A percentile compares a stretch with the other conserved stretches of the same genome.
These are phyloP conservation scores for Trachemys scripta DNA, from an alignment of 2,113 vertebrate genomes.

Conservation along the genomic window DNA sequence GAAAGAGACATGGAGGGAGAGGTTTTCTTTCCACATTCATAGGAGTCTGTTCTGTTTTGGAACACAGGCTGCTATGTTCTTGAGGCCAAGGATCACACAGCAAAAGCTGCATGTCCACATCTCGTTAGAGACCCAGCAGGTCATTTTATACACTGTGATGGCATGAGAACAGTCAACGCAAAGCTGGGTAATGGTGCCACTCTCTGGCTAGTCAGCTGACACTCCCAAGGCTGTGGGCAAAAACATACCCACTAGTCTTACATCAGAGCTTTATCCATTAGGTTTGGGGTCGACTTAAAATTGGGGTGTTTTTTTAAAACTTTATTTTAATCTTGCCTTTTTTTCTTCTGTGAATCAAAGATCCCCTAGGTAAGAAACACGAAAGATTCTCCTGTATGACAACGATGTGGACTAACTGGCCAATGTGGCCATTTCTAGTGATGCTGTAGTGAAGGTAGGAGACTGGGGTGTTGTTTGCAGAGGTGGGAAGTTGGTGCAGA, in stretches of 20 bases:
- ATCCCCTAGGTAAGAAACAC: neutral
- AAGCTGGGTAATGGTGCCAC: neutral
- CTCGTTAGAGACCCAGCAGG: neutral
- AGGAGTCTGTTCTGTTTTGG: neutral
- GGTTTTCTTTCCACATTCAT: neutral
- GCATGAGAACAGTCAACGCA: neutral
- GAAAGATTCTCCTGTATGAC: neutral
- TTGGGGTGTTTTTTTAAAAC: neutral
- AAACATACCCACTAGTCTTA: neutral
- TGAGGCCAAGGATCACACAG: neutral
- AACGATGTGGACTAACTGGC: neutral
- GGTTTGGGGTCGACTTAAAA: neutral
- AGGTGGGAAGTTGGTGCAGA: neutral
- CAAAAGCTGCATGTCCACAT: neutral
- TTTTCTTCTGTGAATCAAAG: neutral
- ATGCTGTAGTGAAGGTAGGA: neutral
- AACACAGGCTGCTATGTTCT: neutral
- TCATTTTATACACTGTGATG: neutral
- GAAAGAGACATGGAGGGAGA: neutral
- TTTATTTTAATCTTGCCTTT: neutral
- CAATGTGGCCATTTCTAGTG: neutral
- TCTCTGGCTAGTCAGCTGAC: neutral
- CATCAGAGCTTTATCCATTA: neutral
- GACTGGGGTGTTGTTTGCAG: neutral
- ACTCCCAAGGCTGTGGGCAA: neutral